phyloP scores from a whole-genome alignment of 2,113 vertebrate species.

The Colinus virginianus region DNA sequence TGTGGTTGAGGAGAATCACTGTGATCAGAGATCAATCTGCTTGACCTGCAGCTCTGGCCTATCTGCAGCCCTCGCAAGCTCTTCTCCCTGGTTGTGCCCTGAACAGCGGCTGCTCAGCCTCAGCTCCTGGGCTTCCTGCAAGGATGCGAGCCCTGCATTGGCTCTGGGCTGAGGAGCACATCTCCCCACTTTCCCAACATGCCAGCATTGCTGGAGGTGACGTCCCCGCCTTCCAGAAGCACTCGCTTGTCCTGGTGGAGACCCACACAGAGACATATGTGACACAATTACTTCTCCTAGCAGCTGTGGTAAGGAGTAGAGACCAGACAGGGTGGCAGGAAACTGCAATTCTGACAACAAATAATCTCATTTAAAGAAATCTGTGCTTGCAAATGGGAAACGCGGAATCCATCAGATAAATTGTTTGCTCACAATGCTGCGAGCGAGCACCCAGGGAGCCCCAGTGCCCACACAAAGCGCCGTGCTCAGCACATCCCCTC shows the following conservation, averaged over 20 bases:
- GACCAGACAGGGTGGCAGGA: background rate
- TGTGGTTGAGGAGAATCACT: background rate
- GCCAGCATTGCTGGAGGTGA: background rate
- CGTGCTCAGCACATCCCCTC: background rate
- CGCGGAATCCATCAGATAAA: background rate
- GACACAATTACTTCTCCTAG: background rate
- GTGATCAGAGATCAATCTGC: background rate
- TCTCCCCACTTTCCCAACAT: background rate
- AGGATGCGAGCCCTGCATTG: background rate
- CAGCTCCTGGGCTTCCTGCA: background rate
- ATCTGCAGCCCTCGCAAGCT: background rate
- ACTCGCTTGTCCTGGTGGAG: background rate
- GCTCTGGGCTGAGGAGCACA: background rate
- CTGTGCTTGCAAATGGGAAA: background rate
- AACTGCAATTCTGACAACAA: background rate
- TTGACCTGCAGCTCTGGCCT: background rate
- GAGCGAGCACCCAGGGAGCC: background rate
- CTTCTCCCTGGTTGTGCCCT: background rate
- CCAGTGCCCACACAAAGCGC: accelerated
- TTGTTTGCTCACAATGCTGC: background rate
- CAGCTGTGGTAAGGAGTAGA: background rate
- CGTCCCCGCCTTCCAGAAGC: background rate
- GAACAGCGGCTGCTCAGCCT: background rate
- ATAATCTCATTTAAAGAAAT: background rate
- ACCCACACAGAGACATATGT: background rate